A percentile compares a stretch with the other conserved stretches of the same genome.
phyloP scores from a whole-genome alignment of 2,797 vertebrate species.

The Danio choprae region DNA sequence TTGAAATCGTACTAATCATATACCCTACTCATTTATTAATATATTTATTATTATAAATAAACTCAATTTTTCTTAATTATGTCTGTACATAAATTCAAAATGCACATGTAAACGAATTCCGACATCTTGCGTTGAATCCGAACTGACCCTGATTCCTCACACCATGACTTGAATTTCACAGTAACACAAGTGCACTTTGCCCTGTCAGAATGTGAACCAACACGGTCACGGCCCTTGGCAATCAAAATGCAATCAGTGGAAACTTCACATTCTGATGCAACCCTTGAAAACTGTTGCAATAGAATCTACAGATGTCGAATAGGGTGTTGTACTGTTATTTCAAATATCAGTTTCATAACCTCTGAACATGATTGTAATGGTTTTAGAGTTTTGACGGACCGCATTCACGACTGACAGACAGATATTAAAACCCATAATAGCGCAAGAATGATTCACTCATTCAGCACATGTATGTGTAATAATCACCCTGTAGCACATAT shows the following conservation, averaged over 20 bases:
- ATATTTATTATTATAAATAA: no score
- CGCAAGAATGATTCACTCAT: neutral
- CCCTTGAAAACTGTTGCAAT: constrained; percentile 36
- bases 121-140: neutral
- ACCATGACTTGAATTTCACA: constrained; percentile 7
- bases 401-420: neutral
- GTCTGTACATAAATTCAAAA: neutral
- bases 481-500: neutral
- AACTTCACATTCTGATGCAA: constrained; percentile 52
- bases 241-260: constrained; percentile 43
- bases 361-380: neutral
- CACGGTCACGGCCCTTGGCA: constrained; percentile 19
- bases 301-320: constrained; percentile 25
- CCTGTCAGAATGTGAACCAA: constrained; percentile 39
- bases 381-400: neutral
- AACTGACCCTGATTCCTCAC: neutral
- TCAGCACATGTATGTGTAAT: no score
- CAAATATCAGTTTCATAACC: neutral
- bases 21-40: no score
- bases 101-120: neutral
- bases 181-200: constrained; percentile 33
- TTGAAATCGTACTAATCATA: no score
- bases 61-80: neutral
- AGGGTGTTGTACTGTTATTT: constrained; percentile 37
- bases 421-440: neutral